These are phyloP conservation scores for Lanistes nyassanus DNA, from an alignment of 1,140 invertebrate species.

Conservation along the genomic window DNA sequence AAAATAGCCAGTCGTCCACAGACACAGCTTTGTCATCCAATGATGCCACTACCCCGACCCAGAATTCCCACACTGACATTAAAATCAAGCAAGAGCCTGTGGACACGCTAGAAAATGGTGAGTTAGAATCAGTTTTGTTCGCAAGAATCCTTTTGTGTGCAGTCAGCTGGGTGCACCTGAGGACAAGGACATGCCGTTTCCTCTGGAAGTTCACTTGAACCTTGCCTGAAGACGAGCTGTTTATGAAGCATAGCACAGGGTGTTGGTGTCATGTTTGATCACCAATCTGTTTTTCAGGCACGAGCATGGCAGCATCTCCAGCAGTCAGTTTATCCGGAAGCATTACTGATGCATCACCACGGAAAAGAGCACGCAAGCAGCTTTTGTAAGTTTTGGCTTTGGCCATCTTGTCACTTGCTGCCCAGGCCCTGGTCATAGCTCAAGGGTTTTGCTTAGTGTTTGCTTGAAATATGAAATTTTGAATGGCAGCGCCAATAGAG, in stretches of 20 bases:
- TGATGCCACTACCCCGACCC: slow-evolving; percentile 57
- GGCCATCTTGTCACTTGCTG: background rate
- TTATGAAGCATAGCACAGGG: background rate
- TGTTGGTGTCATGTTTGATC: slow-evolving; percentile 12
- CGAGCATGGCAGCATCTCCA: slow-evolving; percentile 28
- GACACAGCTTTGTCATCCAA: slow-evolving; percentile 63
- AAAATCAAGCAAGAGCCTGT: slow-evolving; percentile 54
- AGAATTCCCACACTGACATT: slow-evolving; percentile 50
- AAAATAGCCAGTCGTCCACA: slow-evolving; percentile 64
- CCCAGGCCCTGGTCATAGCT: too few species aligned
- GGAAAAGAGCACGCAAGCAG: slow-evolving; percentile 83
- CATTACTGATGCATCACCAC: slow-evolving; percentile 74
- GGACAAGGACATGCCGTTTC: too few species aligned
- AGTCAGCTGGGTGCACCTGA: background rate
- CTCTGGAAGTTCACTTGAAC: background rate
- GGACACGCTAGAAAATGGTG: slow-evolving; percentile 59
- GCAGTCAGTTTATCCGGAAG: slow-evolving; percentile 30
- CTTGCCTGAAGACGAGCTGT: background rate
- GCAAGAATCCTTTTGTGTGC: background rate
- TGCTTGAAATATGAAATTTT: too few species aligned
- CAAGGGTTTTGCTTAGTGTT: too few species aligned
- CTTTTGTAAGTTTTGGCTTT: slow-evolving; percentile 70
- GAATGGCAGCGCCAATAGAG: too few species aligned
- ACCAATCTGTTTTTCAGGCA: slow-evolving; percentile 31
- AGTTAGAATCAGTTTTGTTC: background rate